phyloP scores from a whole-genome alignment of 1,140 invertebrate genomes.

The Radopholus similis region DNA sequence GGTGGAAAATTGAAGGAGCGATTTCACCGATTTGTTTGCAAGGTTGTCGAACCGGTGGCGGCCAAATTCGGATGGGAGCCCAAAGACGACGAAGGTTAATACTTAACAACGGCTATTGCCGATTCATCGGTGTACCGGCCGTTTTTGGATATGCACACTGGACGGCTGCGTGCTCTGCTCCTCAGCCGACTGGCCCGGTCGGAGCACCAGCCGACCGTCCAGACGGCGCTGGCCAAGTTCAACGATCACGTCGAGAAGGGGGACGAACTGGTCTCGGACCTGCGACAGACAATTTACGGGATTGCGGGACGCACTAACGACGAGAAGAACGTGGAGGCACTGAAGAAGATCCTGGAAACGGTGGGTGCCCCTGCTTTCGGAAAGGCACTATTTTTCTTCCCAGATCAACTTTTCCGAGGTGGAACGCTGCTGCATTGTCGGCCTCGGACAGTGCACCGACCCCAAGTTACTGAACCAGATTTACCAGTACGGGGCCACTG shows the following conservation, averaged over 20 bases:
- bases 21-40: conserved; percentile 58
- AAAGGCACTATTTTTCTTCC: no score
- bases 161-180: conserved; percentile 79
- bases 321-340: conserved; percentile 71
- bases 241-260: conserved; percentile 68
- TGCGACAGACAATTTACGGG: conserved; percentile 75
- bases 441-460: conserved; percentile 12
- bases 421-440: no score
- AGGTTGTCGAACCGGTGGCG: conserved; percentile 59
- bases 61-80: conserved; percentile 62
- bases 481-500: conserved; percentile 67
- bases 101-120: neutral
- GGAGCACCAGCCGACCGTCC: conserved; percentile 73
- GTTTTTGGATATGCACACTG: conserved; percentile 65
- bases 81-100: conserved; percentile 55
- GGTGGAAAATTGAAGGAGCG: conserved; percentile 49
- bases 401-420: no score
- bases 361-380: no score
- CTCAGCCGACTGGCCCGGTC: conserved; percentile 75
- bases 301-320: conserved; percentile 74
- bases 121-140: neutral
- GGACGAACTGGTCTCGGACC: conserved; percentile 75
- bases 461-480: conserved; percentile 12
- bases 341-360: conserved; percentile 77
- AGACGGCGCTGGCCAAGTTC: conserved; percentile 73